Percentiles rank a stretch among this genome's conserved stretches.
Evolutionary conservation across 1,140 invertebrate species (phyloP).

Genomic region (Heliconius eleuchia): DNA sequence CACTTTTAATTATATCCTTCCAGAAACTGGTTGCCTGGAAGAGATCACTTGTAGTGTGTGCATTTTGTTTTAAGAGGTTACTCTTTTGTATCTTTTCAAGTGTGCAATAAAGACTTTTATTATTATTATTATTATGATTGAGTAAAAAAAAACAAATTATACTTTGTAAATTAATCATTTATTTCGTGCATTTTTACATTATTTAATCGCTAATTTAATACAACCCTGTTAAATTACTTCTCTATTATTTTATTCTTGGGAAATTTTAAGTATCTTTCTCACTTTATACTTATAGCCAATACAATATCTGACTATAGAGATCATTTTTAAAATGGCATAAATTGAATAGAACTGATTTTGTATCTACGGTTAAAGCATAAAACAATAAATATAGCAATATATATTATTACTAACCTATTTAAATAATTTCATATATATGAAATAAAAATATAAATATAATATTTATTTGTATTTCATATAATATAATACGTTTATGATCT

Average conservation of each 20-base stretch:
- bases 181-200: conserved; percentile 57
- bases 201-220: conserved; percentile 40
- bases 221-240: conserved; percentile 53
- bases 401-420: background rate
- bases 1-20: too few species aligned
- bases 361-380: conserved; percentile 15
- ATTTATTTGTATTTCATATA: too few species aligned
- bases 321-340: conserved; percentile 24
- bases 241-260: background rate
- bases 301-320: conserved; percentile 32
- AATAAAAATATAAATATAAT: too few species aligned
- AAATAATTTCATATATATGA: too few species aligned
- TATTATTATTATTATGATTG: too few species aligned
- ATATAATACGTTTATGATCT: too few species aligned
- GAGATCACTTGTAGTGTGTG: too few species aligned
- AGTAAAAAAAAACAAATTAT: background rate
- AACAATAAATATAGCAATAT: background rate
- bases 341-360: background rate
- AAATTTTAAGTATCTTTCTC: background rate
- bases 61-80: too few species aligned
- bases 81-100: too few species aligned
- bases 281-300: conserved; percentile 19
- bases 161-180: conserved; percentile 35
- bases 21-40: too few species aligned
- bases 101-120: too few species aligned